Evolutionary conservation across 2,888 invertebrate genomes (phyloP).

Genomic region (Lochmaea crataegi): DNA sequence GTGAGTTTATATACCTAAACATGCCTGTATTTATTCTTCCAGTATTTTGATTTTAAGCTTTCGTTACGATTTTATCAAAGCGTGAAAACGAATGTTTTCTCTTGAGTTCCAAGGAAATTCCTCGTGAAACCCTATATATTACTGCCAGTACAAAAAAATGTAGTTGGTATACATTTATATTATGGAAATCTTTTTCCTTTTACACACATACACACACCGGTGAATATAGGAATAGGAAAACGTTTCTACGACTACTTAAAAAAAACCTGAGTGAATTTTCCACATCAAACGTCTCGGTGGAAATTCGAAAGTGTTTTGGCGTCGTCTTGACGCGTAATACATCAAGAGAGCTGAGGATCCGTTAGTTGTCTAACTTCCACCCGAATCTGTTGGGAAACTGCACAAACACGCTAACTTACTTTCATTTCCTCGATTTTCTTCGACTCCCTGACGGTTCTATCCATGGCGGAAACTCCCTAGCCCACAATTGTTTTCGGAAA

Average conservation of each 20-base stretch:
- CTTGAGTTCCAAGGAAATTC: neutral
- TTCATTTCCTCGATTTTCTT: slow-evolving; percentile 53
- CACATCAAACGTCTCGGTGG: slow-evolving; percentile 29
- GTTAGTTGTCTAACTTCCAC: slow-evolving; percentile 43
- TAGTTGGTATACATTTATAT: slow-evolving; percentile 5
- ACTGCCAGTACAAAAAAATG: neutral
- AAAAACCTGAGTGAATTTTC: slow-evolving; percentile 27
- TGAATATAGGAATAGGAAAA: slow-evolving; percentile 20
- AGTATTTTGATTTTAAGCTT: neutral
- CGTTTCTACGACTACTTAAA: slow-evolving; percentile 19
- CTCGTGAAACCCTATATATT: neutral
- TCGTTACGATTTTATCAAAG: neutral
- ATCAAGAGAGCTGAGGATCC: slow-evolving; percentile 44
- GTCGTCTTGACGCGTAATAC: slow-evolving; percentile 55
- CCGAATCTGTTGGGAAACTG: slow-evolving; percentile 47
- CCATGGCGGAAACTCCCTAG: slow-evolving; percentile 47
- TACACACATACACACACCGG: slow-evolving; percentile 13
- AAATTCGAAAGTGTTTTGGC: slow-evolving; percentile 52
- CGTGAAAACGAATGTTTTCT: neutral
- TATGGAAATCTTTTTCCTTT: slow-evolving; percentile 26
- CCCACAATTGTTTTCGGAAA: slow-evolving; percentile 66
- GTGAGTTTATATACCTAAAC: no score
- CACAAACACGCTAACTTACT: slow-evolving; percentile 55
- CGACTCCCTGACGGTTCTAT: slow-evolving; percentile 42
- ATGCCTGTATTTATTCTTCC: no score